These are phyloP conservation scores for Caenorhabditis tropicalis DNA, from an alignment of 1,140 invertebrate genomes.

Conservation along the genomic window DNA sequence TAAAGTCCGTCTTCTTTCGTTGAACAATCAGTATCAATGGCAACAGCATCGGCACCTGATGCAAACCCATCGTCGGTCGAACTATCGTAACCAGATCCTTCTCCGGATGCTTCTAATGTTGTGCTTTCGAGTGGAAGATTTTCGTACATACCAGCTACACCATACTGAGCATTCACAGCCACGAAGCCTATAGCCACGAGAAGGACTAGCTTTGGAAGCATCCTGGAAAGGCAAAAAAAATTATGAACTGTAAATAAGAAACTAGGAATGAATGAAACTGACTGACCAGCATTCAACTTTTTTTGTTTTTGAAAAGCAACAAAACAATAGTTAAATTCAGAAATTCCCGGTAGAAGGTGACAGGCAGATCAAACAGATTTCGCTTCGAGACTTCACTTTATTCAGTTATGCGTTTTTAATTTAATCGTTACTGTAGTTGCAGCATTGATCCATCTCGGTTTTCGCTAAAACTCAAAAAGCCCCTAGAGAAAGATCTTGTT, in stretches of 20 bases:
- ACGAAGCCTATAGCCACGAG: background rate
- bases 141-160: background rate
- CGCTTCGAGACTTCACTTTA: background rate
- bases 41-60: background rate
- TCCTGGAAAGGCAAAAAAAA: background rate
- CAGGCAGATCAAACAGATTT: background rate
- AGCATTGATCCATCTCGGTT: no score
- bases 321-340: background rate
- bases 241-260: no score
- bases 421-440: no score
- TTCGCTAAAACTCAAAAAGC: no score
- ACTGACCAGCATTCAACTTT: no score
- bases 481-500: no score
- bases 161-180: background rate
- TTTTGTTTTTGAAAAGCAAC: no score
- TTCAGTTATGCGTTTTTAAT: no score
- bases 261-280: no score
- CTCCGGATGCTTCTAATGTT: background rate
- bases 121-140: slow-evolving; percentile 7
- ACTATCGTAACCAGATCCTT: background rate
- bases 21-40: background rate
- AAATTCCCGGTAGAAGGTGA: background rate
- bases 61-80: background rate
- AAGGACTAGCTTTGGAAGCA: background rate
- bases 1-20: slow-evolving; percentile 7